phyloP scores from a whole-genome alignment of 2,888 invertebrate species.

The Chalcosyrphus nemorum region DNA sequence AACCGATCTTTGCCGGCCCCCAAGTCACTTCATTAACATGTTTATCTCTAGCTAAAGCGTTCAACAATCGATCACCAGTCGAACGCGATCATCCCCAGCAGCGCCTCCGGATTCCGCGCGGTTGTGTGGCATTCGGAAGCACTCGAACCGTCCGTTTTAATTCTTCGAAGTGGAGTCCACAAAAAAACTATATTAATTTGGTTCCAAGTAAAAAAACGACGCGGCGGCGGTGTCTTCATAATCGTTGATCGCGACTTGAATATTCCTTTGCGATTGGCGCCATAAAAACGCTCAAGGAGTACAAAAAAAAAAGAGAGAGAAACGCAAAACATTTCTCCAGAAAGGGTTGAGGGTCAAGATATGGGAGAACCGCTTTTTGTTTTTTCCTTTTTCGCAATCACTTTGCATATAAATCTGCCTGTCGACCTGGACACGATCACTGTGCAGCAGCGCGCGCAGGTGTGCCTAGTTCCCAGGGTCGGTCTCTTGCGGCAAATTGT shows the following conservation, averaged over 20 bases:
- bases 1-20: slow-evolving; percentile 20
- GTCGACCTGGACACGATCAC: slow-evolving; percentile 67
- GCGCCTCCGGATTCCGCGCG: slow-evolving; percentile 57
- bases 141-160: slow-evolving; percentile 20
- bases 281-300: slow-evolving; percentile 15
- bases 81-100: slow-evolving; percentile 49
- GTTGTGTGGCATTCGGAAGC: slow-evolving; percentile 48
- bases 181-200: slow-evolving; percentile 18
- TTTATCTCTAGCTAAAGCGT: slow-evolving; percentile 56
- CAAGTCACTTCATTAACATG: slow-evolving; percentile 68
- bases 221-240: background rate
- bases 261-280: slow-evolving; percentile 38
- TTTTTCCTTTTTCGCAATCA: slow-evolving; percentile 24
- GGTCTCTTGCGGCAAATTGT: slow-evolving; percentile 58
- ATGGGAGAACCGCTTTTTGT: slow-evolving; percentile 6
- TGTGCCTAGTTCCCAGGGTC: slow-evolving; percentile 46
- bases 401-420: slow-evolving; percentile 60
- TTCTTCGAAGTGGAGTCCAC: slow-evolving; percentile 20
- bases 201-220: slow-evolving; percentile 30
- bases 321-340: slow-evolving; percentile 3
- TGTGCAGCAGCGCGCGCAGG: slow-evolving; percentile 50
- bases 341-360: slow-evolving; percentile 51
- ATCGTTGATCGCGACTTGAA: slow-evolving; percentile 27
- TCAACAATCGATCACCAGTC: slow-evolving; percentile 58
- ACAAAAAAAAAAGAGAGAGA: background rate